phyloP scores from a whole-genome alignment of 2,888 invertebrate genomes.

The Willowsia nigromaculata region DNA sequence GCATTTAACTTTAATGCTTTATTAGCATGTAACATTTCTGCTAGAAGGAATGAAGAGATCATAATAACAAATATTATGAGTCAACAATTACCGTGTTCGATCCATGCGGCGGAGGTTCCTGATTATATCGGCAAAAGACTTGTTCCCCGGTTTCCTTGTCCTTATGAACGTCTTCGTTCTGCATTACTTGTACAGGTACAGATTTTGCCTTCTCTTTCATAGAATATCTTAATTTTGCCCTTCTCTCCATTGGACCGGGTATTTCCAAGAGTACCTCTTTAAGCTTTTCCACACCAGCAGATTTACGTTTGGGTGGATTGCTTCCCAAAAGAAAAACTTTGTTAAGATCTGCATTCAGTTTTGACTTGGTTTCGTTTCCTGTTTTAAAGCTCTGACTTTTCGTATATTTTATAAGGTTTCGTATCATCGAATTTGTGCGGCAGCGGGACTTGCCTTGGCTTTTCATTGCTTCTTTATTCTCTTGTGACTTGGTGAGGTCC shows the following conservation, averaged over 20 bases:
- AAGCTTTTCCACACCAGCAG: not conserved
- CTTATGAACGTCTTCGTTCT: too few relatives aligned
- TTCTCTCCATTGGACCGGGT: conserved; percentile 27
- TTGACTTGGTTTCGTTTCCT: conserved; percentile 3
- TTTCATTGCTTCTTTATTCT: not conserved
- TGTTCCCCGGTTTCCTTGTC: too few relatives aligned
- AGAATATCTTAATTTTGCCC: not conserved
- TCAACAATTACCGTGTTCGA: too few relatives aligned
- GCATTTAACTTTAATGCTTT: too few relatives aligned
- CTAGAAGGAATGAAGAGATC: too few relatives aligned
- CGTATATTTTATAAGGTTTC: not conserved
- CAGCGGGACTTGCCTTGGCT: not conserved
- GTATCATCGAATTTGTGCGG: not conserved
- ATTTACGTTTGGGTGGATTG: not conserved
- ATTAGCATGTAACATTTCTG: too few relatives aligned
- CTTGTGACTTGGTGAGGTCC: too few relatives aligned
- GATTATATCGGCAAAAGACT: too few relatives aligned
- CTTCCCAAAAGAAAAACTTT: conserved; percentile 22
- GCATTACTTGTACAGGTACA: too few relatives aligned
- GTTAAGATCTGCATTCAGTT: not conserved
- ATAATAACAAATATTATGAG: too few relatives aligned
- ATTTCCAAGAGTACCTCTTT: not conserved
- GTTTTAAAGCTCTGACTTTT: not conserved
- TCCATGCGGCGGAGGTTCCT: too few relatives aligned
- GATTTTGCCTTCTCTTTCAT: not conserved